Conservation (phyloP, 2,113 vertebrate genomes). For the Notarius quadriscutis region DNA sequence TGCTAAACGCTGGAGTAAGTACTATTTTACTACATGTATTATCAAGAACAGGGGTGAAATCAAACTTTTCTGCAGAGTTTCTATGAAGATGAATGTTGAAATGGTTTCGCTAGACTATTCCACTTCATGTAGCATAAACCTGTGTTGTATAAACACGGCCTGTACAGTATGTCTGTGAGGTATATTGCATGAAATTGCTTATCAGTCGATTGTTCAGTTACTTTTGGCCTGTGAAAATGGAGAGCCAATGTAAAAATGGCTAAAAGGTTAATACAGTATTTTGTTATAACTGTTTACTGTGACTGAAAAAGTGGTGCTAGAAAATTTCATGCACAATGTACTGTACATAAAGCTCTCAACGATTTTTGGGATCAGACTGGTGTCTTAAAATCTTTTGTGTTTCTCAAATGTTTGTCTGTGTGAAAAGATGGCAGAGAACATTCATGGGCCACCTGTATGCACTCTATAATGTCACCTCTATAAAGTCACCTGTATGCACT, state of each 20-base stretch:
- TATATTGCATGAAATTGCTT: neutral
- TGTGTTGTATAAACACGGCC: neutral
- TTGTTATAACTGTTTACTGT: neutral
- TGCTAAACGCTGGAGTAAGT: neutral
- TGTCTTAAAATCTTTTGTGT: neutral
- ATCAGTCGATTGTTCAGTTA: no score
- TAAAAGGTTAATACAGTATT: no score
- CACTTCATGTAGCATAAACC: no score
- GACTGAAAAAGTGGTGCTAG: neutral
- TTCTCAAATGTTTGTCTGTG: neutral
- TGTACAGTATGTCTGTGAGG: neutral
- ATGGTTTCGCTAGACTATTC: neutral
- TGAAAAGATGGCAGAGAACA: neutral
- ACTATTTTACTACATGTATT: neutral
- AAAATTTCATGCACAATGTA: neutral
- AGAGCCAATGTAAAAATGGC: no score
- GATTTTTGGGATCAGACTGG: neutral
- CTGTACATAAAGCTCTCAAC: neutral
- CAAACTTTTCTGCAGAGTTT: neutral
- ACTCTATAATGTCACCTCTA: neutral
- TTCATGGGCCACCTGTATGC: neutral
- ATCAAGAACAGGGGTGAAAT: neutral
- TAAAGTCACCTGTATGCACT: neutral
- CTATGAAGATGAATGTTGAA: neutral
- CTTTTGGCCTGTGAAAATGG: no score